A percentile compares a stretch with the other conserved stretches of the same genome.
Conservation (phyloP, 2,113 vertebrate genomes). For the Sturnus vulgaris region DNA sequence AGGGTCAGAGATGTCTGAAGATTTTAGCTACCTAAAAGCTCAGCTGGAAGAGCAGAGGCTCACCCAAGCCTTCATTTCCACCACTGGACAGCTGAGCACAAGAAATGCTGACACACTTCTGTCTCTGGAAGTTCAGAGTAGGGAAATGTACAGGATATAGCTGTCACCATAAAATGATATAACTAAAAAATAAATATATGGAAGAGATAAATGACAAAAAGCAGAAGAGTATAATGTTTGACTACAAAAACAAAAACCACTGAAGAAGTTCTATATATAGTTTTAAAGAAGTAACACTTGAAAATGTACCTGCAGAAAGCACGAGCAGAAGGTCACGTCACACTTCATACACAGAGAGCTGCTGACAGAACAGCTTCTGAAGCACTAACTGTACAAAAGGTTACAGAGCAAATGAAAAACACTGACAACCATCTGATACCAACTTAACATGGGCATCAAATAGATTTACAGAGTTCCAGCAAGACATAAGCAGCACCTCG, state of each 20-base stretch:
- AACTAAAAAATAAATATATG: neutral
- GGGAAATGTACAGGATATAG: neutral
- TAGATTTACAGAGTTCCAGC: neutral
- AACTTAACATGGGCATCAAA: neutral
- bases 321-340: neutral
- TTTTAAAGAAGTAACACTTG: neutral
- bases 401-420: neutral
- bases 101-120: neutral
- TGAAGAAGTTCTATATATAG: neutral
- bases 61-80: neutral
- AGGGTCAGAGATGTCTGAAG: neutral
- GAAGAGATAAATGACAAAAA: neutral
- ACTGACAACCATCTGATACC: neutral
- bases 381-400: neutral
- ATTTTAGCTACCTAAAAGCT: neutral
- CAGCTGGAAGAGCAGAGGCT: neutral
- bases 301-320: neutral
- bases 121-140: neutral
- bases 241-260: neutral
- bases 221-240: neutral
- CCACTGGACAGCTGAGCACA: neutral
- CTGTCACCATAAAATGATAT: neutral
- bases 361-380: neutral
- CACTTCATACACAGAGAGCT: neutral
- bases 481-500: neutral